A percentile compares a stretch with the other conserved stretches of the same genome.
These are phyloP conservation scores for Melanerpes formicivorus DNA, from an alignment of 2,113 vertebrate genomes.

Conservation along the genomic window DNA sequence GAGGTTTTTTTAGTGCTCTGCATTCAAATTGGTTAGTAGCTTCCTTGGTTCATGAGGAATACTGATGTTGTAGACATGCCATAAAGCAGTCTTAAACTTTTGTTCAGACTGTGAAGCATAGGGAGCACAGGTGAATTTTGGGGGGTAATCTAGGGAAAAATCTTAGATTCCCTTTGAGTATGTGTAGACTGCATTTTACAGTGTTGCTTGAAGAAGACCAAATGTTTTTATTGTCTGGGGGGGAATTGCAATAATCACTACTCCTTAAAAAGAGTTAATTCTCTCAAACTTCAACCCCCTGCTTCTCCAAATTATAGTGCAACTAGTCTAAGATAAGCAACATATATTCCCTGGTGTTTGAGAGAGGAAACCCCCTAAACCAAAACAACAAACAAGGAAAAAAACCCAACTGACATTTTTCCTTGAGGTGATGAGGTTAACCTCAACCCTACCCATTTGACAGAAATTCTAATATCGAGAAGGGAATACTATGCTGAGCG, in stretches of 20 bases:
- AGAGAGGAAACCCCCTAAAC: neutral
- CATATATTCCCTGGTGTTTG: neutral
- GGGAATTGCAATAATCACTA: neutral
- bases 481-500: neutral
- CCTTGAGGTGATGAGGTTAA: neutral
- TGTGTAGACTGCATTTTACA: rapidly evolving
- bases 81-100: neutral
- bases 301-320: neutral
- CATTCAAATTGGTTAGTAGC: neutral
- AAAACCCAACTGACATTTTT: neutral
- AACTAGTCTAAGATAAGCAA: neutral
- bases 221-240: neutral
- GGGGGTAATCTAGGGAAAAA: neutral
- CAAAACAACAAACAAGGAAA: neutral
- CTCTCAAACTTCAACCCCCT: neutral
- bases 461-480: neutral
- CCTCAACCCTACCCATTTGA: neutral
- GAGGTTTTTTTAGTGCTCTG: neutral
- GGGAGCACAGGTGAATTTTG: neutral
- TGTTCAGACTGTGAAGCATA: neutral
- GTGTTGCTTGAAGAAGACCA: neutral
- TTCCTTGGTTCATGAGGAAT: neutral
- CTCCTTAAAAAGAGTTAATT: neutral
- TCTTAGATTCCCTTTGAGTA: neutral
- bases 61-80: neutral